Evolutionary conservation across 2,113 vertebrate species (phyloP).

Genomic region (Pyrgilauda ruficollis): DNA sequence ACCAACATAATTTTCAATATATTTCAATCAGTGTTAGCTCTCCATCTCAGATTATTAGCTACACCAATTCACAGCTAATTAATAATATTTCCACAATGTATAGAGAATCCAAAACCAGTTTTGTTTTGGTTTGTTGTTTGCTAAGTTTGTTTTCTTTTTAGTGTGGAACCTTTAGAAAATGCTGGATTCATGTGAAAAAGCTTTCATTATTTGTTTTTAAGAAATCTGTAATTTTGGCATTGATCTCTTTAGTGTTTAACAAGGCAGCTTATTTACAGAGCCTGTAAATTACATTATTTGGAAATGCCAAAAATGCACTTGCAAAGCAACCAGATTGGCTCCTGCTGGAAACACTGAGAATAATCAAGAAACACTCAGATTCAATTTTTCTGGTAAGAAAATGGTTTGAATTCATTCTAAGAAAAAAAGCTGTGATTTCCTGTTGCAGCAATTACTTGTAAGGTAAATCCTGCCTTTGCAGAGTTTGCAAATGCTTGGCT

Average conservation of each 20-base stretch:
- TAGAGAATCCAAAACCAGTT: neutral
- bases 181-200: neutral
- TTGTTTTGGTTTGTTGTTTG: neutral
- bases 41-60: neutral
- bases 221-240: neutral
- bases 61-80: neutral
- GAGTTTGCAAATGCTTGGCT: neutral
- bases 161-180: neutral
- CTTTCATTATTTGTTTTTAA: neutral
- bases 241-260: neutral
- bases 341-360: neutral
- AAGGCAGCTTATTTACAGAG: neutral
- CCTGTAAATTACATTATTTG: neutral
- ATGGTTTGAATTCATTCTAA: neutral
- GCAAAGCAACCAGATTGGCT: neutral
- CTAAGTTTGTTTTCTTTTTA: neutral
- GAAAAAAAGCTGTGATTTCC: neutral
- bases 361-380: neutral
- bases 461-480: neutral
- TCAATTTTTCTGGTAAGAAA: neutral
- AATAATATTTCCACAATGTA: neutral
- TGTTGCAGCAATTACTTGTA: neutral
- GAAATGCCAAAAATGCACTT: neutral
- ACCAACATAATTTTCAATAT: neutral
- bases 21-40: neutral